Evolutionary conservation across 1,140 invertebrate genomes (phyloP), one percentile per base, ranked within the genome.

Genomic region (Hylaeus anthracinus): DNA sequence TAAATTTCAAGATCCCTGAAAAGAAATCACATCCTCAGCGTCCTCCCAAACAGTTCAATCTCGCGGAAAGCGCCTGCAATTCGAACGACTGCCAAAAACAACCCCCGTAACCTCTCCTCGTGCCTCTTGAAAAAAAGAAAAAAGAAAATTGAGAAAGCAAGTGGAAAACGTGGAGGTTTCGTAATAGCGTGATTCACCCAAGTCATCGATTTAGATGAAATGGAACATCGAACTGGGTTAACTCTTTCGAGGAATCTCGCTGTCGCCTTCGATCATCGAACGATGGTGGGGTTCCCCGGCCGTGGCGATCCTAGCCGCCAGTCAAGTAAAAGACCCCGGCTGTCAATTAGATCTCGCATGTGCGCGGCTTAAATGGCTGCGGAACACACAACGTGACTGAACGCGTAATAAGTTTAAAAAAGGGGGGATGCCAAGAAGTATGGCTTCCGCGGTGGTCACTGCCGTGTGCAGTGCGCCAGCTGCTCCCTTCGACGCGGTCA

Each of bases 341-440:
- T 88, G 86, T 89, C 89, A 88, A 90, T 91, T 87, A 90, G 81
- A 76, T 67, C 63, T 67, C 63, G n/a, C 80, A 45, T 71, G 70
- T 75, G 78, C 80, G 60, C 66, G 55, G 65, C 55, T 87, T 86
- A 88, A 89, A 88, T 87, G 85, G 87, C 86, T 89, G 86, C 87
- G 82, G 85, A 85, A 89, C 63, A 4, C 84, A 86, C 88, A 88
- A 91, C 86, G 87, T 88, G 88, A 89, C 88, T 86, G 53, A 82
- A 86, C 75, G 85, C 6, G 72, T 92, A 92, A 92, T 92, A 89
- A 88, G 82, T 90, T 92, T 92, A 92, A 88, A 87, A 86, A n/a
- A 14, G 55, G 71, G 53, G 72, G 43, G 70, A 65, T 79, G 67
- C 67, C 81, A 75, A 26, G 63, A 70, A 69, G 79, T 92, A 92